Conservation (phyloP, 1,140 invertebrate genomes). For the Branchinecta lynchi region DNA sequence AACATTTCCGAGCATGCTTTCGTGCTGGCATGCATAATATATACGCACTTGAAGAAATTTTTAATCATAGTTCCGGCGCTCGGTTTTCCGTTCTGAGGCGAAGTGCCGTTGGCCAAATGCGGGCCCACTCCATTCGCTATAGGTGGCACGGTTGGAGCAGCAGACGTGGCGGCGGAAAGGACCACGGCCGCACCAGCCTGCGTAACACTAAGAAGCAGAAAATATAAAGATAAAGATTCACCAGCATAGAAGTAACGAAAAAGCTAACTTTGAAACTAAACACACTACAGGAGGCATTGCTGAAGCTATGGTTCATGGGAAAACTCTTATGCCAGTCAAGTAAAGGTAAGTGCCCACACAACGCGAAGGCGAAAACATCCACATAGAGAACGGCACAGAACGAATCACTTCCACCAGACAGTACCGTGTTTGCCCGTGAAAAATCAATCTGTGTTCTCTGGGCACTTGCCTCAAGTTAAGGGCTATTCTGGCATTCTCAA, state of each 20-base stretch:
- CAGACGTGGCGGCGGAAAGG: constrained; percentile 17
- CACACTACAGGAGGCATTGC: background rate
- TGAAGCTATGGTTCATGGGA: too few relatives aligned
- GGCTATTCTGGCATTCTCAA: too few relatives aligned
- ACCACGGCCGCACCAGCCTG: constrained; percentile 20
- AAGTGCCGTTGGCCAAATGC: constrained; percentile 31
- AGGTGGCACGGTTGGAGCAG: constrained; percentile 12
- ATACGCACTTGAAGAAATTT: constrained; percentile 75
- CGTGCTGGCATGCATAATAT: constrained; percentile 9
- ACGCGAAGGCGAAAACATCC: too few relatives aligned
- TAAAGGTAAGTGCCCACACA: too few relatives aligned
- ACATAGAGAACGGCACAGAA: too few relatives aligned
- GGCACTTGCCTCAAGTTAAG: too few relatives aligned
- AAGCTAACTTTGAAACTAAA: background rate
- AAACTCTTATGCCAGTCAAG: too few relatives aligned
- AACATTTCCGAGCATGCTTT: too few relatives aligned
- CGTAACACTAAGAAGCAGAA: constrained; percentile 12
- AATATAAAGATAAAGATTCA: background rate
- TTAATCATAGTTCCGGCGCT: constrained; percentile 78
- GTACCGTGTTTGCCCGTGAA: too few relatives aligned
- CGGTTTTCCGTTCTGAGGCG: constrained; percentile 49
- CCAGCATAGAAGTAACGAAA: background rate
- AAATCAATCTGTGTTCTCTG: too few relatives aligned
- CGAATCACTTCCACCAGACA: too few relatives aligned
- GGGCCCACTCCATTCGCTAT: constrained; percentile 12